Percentiles rank a stretch among this genome's conserved stretches.
phyloP scores from a whole-genome alignment of 2,113 vertebrate species.

The Delphinapterus leucas region DNA sequence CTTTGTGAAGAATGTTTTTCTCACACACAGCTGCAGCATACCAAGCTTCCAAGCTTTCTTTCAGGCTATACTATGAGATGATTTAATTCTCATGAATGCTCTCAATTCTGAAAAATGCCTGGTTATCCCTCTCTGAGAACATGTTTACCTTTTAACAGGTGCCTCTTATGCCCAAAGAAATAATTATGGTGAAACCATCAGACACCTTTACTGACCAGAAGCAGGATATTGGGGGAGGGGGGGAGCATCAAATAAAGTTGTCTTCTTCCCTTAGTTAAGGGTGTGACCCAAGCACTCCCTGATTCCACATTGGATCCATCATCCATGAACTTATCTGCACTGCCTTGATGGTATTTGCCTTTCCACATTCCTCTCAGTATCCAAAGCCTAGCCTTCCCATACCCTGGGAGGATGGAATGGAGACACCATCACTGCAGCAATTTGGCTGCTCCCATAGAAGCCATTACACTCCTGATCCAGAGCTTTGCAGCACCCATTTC shows the following conservation, averaged over 20 bases:
- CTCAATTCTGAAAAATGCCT: slow-evolving; percentile 39
- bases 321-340: not conserved
- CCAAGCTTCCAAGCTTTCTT: not conserved
- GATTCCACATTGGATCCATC: not conserved
- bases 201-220: not conserved
- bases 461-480: not conserved
- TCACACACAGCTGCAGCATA: slow-evolving; percentile 3
- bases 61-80: not conserved
- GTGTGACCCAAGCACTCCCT: not conserved
- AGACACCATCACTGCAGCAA: not conserved
- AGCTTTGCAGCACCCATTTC: slow-evolving; percentile 57
- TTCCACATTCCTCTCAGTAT: not conserved
- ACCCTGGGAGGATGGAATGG: not conserved
- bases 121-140: not conserved
- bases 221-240: not conserved
- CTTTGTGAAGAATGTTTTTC: not conserved
- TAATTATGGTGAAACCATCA: not conserved
- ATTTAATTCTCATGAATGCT: not conserved
- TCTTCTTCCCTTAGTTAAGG: not conserved
- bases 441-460: slow-evolving; percentile 18
- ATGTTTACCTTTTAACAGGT: not conserved
- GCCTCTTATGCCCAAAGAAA: not conserved
- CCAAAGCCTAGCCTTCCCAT: not conserved
- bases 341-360: not conserved
- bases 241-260: not conserved